Conservation (phyloP, 2,888 invertebrate genomes). For the Agonopterix subpropinquella region DNA sequence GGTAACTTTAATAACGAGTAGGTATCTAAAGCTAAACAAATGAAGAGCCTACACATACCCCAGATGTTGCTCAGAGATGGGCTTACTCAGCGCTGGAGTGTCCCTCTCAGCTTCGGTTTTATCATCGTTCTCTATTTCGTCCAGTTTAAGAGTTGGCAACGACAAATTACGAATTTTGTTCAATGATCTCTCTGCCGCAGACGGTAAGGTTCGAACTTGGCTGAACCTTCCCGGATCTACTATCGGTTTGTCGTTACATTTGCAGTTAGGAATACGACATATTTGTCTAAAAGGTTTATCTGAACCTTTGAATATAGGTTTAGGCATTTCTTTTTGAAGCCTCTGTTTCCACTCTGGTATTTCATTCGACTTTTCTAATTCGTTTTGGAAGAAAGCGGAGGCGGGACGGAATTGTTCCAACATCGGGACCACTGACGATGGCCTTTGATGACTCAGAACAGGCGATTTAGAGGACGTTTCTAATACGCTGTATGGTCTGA, state of each 20-base stretch:
- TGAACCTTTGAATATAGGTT: slow-evolving; percentile 39
- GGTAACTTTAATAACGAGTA: neutral
- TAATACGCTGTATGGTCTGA: slow-evolving; percentile 64
- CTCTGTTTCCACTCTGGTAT: slow-evolving; percentile 60
- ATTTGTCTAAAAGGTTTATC: slow-evolving; percentile 52
- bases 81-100: slow-evolving; percentile 40
- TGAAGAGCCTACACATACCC: slow-evolving; percentile 62
- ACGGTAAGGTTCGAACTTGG: slow-evolving; percentile 51
- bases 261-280: slow-evolving; percentile 65
- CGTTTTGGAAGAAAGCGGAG: slow-evolving; percentile 51
- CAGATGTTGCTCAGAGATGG: slow-evolving; percentile 73
- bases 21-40: neutral
- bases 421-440: slow-evolving; percentile 63
- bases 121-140: slow-evolving; percentile 46
- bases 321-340: slow-evolving; percentile 54
- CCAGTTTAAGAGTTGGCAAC: slow-evolving; percentile 61
- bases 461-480: slow-evolving; percentile 53
- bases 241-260: slow-evolving; percentile 45
- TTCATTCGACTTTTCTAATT: slow-evolving; percentile 37
- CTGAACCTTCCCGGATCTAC: slow-evolving; percentile 42
- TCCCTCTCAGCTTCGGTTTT: slow-evolving; percentile 53
- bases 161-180: slow-evolving; percentile 58
- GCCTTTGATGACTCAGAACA: slow-evolving; percentile 41
- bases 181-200: slow-evolving; percentile 47
- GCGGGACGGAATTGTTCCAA: slow-evolving; percentile 64